phyloP scores from a whole-genome alignment of 2,797 vertebrate species.

The Spinus olivaceus region DNA sequence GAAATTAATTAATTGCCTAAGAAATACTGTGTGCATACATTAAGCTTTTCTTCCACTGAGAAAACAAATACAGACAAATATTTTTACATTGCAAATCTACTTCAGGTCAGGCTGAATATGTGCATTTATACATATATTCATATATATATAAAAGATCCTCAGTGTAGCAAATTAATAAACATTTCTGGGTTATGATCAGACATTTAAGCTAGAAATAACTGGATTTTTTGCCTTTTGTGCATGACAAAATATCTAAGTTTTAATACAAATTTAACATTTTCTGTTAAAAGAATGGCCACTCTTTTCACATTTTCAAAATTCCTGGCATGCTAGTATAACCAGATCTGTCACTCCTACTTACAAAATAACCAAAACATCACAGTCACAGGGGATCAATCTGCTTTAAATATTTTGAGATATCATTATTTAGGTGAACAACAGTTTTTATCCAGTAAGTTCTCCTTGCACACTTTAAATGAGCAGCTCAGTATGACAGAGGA shows the following conservation, averaged over 20 bases:
- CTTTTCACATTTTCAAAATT: slow-evolving; percentile 1
- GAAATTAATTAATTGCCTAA: slow-evolving; percentile 54
- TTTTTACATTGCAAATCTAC: slow-evolving; percentile 21
- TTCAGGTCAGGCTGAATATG: not conserved
- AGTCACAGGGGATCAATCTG: not conserved
- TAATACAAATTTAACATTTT: not conserved
- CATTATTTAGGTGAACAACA: not conserved
- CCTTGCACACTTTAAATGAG: slow-evolving; percentile 28
- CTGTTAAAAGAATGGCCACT: not conserved
- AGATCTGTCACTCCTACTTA: not conserved
- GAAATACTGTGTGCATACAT: slow-evolving; percentile 6
- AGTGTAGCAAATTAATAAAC: not conserved
- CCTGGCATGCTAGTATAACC: slow-evolving; percentile 13
- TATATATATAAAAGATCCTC: not conserved
- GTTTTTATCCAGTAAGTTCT: slow-evolving; percentile 19
- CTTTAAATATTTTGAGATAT: slow-evolving; percentile 9
- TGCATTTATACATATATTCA: not conserved
- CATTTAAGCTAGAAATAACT: slow-evolving; percentile 37
- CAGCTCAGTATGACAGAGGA: not conserved
- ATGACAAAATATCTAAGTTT: slow-evolving; percentile 36
- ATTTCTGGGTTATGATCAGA: slow-evolving; percentile 26
- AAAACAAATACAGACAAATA: slow-evolving; percentile 21
- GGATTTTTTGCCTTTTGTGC: slow-evolving; percentile 14
- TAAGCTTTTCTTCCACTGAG: not conserved
- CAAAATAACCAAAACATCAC: not conserved